phyloP scores from a whole-genome alignment of 2,113 vertebrate genomes.

The Poeciliopsis occidentalis region DNA sequence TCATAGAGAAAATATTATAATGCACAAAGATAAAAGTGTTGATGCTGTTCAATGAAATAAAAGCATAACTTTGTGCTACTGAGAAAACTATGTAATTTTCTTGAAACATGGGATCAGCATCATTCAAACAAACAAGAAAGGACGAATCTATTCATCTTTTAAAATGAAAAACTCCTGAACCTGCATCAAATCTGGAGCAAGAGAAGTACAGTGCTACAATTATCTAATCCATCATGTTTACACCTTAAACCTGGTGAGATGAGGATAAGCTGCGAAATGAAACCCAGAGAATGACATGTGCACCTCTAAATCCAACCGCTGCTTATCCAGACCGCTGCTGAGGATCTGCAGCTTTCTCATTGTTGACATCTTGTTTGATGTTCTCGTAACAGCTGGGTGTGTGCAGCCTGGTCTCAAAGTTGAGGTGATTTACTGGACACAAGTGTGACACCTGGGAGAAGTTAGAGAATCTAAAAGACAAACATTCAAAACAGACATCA shows the following conservation, averaged over 20 bases:
- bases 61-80: background rate
- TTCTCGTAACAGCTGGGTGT: slow-evolving; percentile 58
- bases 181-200: slow-evolving; percentile 33
- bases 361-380: slow-evolving; percentile 47
- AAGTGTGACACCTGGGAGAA: slow-evolving; percentile 41
- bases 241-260: slow-evolving; percentile 46
- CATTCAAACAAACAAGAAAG: slow-evolving; percentile 53
- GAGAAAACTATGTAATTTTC: slow-evolving; percentile 37
- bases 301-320: slow-evolving; percentile 37
- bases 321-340: slow-evolving; percentile 26
- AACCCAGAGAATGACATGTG: slow-evolving; percentile 29
- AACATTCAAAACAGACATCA: slow-evolving; percentile 22
- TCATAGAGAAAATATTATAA: background rate
- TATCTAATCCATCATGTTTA: slow-evolving; percentile 62
- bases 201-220: slow-evolving; percentile 52
- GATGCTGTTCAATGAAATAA: background rate
- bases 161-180: slow-evolving; percentile 34
- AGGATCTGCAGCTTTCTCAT: slow-evolving; percentile 29
- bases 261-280: slow-evolving; percentile 41
- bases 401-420: slow-evolving; percentile 35
- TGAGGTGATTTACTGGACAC: slow-evolving; percentile 29
- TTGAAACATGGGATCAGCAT: slow-evolving; percentile 29
- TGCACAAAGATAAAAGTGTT: background rate
- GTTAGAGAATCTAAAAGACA: slow-evolving; percentile 3
- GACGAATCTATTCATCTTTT: slow-evolving; percentile 36